phyloP scores from a whole-genome alignment of 1,140 invertebrate genomes.

The Nylanderia fulva region DNA sequence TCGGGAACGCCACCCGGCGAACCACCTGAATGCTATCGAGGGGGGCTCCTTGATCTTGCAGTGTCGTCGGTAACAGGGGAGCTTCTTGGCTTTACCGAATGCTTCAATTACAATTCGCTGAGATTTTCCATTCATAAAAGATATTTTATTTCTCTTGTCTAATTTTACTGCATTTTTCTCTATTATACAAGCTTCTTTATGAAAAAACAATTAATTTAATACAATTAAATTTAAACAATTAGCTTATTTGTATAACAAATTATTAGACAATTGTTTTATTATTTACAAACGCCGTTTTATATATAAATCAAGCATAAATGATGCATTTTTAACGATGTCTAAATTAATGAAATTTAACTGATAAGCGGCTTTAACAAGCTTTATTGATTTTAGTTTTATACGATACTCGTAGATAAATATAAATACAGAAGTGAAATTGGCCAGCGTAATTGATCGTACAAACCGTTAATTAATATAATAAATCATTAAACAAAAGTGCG shows the following conservation, averaged over 20 bases:
- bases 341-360: conserved; percentile 49
- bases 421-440: conserved; percentile 48
- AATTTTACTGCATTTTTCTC: not conserved
- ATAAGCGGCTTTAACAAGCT: conserved; percentile 47
- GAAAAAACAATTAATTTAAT: not conserved
- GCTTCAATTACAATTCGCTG: not conserved
- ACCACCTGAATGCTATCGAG: conserved; percentile 83
- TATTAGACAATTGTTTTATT: conserved; percentile 29
- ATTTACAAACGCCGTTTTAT: conserved; percentile 6
- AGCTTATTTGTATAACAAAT: conserved; percentile 4
- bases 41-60: conserved; percentile 81
- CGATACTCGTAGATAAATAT: conserved; percentile 46
- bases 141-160: not conserved
- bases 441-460: conserved; percentile 51
- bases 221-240: not conserved
- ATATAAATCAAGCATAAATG: conserved; percentile 21
- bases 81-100: not conserved
- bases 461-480: conserved; percentile 38
- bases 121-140: not conserved
- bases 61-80: conserved; percentile 69
- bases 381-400: conserved; percentile 49
- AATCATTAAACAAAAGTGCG: conserved; percentile 40
- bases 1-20: conserved; percentile 75
- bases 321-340: conserved; percentile 39
- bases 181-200: not conserved